Conservation (phyloP, 2,113 vertebrate genomes). For the Vicugna pacos region DNA sequence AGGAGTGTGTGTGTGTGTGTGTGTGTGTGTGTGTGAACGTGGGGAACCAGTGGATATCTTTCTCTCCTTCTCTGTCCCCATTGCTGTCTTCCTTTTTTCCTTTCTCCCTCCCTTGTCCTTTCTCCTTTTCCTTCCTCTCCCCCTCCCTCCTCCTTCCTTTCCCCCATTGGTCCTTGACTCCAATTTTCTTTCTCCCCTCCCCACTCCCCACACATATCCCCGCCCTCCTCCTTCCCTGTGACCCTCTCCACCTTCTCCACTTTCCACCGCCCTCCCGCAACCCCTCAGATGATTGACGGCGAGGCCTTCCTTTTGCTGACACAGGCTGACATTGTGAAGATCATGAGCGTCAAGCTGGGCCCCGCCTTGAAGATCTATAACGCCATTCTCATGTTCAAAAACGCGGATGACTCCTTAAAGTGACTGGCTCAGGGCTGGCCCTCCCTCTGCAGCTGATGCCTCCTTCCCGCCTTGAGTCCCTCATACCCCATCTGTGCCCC, state of each 20-base stretch:
- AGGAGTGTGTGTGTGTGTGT: not conserved
- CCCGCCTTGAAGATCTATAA: slow-evolving; percentile 99
- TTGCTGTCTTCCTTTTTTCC: slow-evolving; percentile 65
- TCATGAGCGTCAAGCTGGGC: slow-evolving; percentile 98
- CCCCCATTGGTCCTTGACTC: not conserved
- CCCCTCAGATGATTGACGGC: slow-evolving; percentile 96
- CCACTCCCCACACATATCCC: not conserved
- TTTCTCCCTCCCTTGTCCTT: slow-evolving; percentile 9
- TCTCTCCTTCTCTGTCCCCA: slow-evolving; percentile 71
- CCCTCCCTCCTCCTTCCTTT: not conserved
- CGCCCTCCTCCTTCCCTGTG: not conserved
- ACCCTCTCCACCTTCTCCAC: not conserved
- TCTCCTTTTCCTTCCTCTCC: not conserved
- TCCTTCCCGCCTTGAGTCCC: slow-evolving; percentile 17
- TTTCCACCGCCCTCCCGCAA: slow-evolving; percentile 31
- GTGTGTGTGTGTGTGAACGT: not conserved
- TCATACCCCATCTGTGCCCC: not conserved
- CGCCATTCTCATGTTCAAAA: slow-evolving; percentile 99
- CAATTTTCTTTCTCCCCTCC: not conserved
- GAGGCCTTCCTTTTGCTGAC: slow-evolving; percentile 98
- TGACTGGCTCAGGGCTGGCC: slow-evolving; percentile 83
- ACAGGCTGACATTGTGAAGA: slow-evolving; percentile 98
- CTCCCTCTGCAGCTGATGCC: slow-evolving; percentile 34
- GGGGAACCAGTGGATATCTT: slow-evolving; percentile 31
- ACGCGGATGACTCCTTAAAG: slow-evolving; percentile 95